Evolutionary conservation across 2,888 invertebrate species (phyloP), one percentile per base, ranked within the genome.

Genomic region (Eristalis pertinax): DNA sequence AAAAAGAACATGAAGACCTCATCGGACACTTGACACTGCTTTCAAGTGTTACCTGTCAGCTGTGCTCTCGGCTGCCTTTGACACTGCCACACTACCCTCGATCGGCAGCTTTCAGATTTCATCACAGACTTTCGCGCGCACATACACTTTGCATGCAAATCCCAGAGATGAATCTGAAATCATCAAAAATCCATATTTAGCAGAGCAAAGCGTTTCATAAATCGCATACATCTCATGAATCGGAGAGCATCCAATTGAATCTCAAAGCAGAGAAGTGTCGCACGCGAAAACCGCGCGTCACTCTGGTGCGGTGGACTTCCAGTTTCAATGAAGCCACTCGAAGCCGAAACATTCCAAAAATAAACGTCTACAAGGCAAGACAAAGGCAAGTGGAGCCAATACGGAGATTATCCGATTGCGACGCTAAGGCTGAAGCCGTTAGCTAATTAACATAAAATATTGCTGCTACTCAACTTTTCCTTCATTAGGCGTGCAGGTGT

Each of bases 401-500:
- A 10, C 43, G 43, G 43, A 15, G 19, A 43, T 43, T n/a, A 38
- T 38, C 38, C 38, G 38, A 38, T 38, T 38, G 38, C 19, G 43
- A 7, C 8, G 50, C 50, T 19, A 50, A 50, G 50, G 50, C 50
- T 8, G 32, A 78, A 70, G 35, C 78, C 78, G 78, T 78, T 78
- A 78, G 64, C 19, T 70, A 70, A 65, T 78, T 78, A 70, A 70
- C 70, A 78, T 70, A 78, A 64, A 41, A 78, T 56, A 41, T 64
- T 62, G 15, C 43, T 43, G 41, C 75, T 26, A 58, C 41, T 67
- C 38, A 68, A 60, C 22, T 43, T 76, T 76, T 60, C 41, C 10
- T 62, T 72, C 29, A n/a, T 62, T 63, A 35, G 7, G 19, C n/a
- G 60, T 41, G 70, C 60, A 60, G 26, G 38, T 58, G 58, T 60